Base-by-base conservation (phyloP, 2,888 invertebrate genomes). In the Lasioglossum figueresi region DNA sequence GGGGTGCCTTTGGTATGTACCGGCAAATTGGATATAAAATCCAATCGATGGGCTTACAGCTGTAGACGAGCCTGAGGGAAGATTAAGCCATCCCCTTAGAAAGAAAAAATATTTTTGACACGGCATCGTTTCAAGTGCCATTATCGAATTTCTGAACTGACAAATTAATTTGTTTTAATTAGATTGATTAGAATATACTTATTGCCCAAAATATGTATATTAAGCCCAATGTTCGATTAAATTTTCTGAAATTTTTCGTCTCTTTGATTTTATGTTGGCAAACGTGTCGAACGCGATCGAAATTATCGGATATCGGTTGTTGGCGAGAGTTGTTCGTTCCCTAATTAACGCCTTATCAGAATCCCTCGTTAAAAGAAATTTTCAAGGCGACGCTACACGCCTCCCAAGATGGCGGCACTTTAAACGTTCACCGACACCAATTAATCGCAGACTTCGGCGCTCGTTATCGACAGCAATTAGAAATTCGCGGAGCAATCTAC, bases 401-500 rank as follows among this genome's bases (percentile, higher is more conserved):
- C 16, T 31, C 19, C 31, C 63, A 63, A 31, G 63, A 63, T 63
- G 63, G 63, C 31, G 63, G 63, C 31, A 19, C 31, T 34, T 52
- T 73, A 52, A 73, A 73, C 52, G 52, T 52, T 34, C 48, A 6
- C 52, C 31, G 34, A 5, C 45, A 16, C 52, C 73, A 73, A 73
- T 48, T 73, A 73, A 45, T 52, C 48, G 31, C 10, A 27, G 34
- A 52, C 48, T 73, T 52, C 23, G 52, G n/a, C 19, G 45, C 72
- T 72, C 68, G 34, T 68, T 52, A 73, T 73, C 31, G 73, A 5
- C 6, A 52, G 34, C 73, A 73, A 45, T 45, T 72, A 45, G 27
- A 19, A 72, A 72, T 72, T 8, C 31, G 66, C 16, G 34, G 8
- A 27, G 14, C 52, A 52, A 31, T 63, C 14, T 19, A 63, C 19